Evolutionary conservation across 2,113 vertebrate species (phyloP).

Genomic region (Otocyon megalotis): DNA sequence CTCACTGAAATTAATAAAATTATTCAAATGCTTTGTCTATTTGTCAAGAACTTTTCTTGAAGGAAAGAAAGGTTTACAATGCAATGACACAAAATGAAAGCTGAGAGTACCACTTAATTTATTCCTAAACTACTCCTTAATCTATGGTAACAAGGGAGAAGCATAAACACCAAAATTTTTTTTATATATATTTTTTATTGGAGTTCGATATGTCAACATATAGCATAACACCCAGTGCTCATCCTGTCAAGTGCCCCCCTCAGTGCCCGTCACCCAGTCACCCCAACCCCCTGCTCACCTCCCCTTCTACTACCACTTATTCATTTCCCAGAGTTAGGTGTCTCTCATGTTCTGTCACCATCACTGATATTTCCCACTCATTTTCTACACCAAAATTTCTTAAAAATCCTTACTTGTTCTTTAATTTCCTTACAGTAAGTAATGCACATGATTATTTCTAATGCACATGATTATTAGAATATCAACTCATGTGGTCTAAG

Average conservation of each 20-base stretch:
- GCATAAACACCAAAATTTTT: background rate
- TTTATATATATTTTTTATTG: too few relatives aligned
- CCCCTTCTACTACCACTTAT: too few relatives aligned
- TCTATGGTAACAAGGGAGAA: background rate
- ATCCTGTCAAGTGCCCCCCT: too few relatives aligned
- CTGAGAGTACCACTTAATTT: background rate
- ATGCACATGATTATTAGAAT: background rate
- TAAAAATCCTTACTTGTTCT: background rate
- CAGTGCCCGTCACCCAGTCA: too few relatives aligned
- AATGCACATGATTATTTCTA: background rate
- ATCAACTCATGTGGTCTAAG: background rate
- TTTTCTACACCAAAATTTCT: background rate
- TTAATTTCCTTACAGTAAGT: background rate
- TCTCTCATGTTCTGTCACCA: too few relatives aligned
- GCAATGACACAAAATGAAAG: slow-evolving; percentile 49
- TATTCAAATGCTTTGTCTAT: background rate
- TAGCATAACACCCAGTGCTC: too few relatives aligned
- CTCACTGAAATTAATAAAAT: slow-evolving; percentile 89
- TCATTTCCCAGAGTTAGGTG: too few relatives aligned
- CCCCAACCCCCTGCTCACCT: too few relatives aligned
- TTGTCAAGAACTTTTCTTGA: slow-evolving; percentile 41
- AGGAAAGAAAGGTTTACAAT: slow-evolving; percentile 35
- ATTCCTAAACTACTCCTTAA: slow-evolving; percentile 29
- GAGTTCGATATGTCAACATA: too few relatives aligned
- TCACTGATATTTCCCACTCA: too few relatives aligned